Percentiles rank a stretch among this genome's conserved stretches.
phyloP scores from a whole-genome alignment of 2,113 vertebrate species.

The Arenaria interpres region DNA sequence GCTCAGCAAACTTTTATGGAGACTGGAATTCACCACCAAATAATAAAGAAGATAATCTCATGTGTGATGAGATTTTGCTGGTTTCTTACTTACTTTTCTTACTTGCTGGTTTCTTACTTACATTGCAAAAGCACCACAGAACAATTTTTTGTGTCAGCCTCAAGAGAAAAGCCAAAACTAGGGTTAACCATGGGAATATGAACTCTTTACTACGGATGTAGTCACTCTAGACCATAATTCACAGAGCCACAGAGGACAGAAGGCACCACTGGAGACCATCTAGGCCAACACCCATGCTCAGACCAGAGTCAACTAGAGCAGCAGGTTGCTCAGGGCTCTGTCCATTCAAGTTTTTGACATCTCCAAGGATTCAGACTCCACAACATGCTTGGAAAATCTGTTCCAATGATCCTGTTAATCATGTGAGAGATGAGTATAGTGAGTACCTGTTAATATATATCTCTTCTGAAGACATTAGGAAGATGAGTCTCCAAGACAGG shows the following conservation, averaged over 20 bases:
- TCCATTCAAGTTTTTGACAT: neutral
- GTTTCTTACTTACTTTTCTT: neutral
- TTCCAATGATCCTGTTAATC: neutral
- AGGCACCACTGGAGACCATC: neutral
- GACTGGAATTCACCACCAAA: neutral
- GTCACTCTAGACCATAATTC: neutral
- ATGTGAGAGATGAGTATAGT: neutral
- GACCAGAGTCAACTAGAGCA: neutral
- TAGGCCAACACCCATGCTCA: neutral
- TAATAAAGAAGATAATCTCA: neutral
- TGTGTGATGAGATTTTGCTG: neutral
- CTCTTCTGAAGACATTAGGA: neutral
- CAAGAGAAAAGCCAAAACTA: neutral
- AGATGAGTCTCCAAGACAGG: neutral
- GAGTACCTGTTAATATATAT: neutral
- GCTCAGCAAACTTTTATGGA: neutral
- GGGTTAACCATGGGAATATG: neutral
- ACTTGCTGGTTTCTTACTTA: neutral
- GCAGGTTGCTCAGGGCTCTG: neutral
- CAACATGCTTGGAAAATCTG: neutral
- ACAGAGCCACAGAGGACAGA: neutral
- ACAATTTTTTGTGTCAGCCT: neutral
- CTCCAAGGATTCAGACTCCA: neutral
- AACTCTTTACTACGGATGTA: neutral
- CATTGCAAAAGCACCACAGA: neutral